These are phyloP conservation scores for Drosophila sordidula DNA, from an alignment of 2,888 invertebrate species.

Conservation along the genomic window DNA sequence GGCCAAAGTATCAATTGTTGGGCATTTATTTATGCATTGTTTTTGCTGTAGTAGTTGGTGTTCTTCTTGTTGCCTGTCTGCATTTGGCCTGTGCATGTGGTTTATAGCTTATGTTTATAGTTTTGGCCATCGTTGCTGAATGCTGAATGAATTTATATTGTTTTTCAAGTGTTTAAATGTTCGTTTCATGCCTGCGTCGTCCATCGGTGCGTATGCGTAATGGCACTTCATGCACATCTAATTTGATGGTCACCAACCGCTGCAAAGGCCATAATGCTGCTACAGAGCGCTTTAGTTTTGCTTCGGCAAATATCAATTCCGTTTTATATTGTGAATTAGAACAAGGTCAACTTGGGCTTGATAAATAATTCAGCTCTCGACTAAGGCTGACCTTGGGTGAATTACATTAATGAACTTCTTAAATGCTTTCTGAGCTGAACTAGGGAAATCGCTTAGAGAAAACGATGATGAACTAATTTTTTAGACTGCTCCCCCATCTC, in stretches of 20 bases:
- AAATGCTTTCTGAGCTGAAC: neutral
- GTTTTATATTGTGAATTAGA: neutral
- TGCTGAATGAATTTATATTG: slow-evolving; percentile 77
- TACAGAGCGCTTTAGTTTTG: neutral
- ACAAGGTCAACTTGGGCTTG: slow-evolving; percentile 7
- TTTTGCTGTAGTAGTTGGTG: slow-evolving; percentile 31
- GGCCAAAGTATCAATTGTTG: slow-evolving; percentile 72
- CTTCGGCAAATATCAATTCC: slow-evolving; percentile 4
- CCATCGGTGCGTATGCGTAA: slow-evolving; percentile 47
- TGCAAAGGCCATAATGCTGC: neutral
- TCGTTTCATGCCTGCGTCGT: slow-evolving; percentile 34
- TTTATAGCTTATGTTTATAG: slow-evolving; percentile 65
- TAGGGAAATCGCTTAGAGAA: neutral
- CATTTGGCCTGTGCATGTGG: slow-evolving; percentile 48
- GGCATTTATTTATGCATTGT: slow-evolving; percentile 71
- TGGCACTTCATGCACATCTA: slow-evolving; percentile 34
- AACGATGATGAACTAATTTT: neutral
- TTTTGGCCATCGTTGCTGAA: slow-evolving; percentile 40
- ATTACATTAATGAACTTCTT: neutral
- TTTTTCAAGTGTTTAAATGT: slow-evolving; percentile 69
- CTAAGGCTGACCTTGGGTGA: neutral
- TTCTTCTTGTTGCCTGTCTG: slow-evolving; percentile 45
- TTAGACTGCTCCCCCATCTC: no score
- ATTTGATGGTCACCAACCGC: slow-evolving; percentile 32
- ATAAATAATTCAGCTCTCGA: neutral